Evolutionary conservation across 2,113 vertebrate species (phyloP).

Genomic region (Bombycilla garrulus): DNA sequence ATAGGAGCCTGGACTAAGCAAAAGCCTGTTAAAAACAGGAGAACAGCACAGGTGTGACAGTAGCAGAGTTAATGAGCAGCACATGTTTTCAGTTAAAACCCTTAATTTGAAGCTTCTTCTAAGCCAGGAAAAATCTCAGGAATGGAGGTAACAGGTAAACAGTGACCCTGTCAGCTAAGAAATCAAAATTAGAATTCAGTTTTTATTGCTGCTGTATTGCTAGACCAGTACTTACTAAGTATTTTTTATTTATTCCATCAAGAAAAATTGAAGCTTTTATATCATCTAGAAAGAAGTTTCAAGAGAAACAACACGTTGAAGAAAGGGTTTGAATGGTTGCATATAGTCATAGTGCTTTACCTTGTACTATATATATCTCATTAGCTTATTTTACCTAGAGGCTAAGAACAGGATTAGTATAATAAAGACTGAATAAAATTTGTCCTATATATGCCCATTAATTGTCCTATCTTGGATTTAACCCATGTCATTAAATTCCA

Average conservation of each 20-base stretch:
- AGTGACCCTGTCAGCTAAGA: not conserved
- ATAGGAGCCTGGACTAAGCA: not conserved
- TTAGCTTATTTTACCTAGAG: not conserved
- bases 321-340: not conserved
- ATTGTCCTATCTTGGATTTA: not conserved
- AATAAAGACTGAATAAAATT: not conserved
- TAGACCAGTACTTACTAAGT: not conserved
- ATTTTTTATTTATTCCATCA: not conserved
- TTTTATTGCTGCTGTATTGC: not conserved
- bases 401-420: not conserved
- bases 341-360: not conserved
- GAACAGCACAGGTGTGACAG: not conserved
- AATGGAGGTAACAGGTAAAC: not conserved
- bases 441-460: not conserved
- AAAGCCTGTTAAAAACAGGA: not conserved
- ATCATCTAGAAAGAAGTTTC: not conserved
- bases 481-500: not conserved
- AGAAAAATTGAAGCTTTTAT: not conserved
- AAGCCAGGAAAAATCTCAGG: not conserved
- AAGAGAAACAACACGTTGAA: not conserved
- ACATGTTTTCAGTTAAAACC: conserved; percentile 13
- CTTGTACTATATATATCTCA: not conserved
- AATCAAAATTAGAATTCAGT: not conserved
- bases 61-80: conserved; percentile 25
- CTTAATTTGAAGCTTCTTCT: conserved; percentile 20